Base-by-base conservation (phyloP, 1,140 invertebrate genomes). In the Drosophila chauvacae region DNA sequence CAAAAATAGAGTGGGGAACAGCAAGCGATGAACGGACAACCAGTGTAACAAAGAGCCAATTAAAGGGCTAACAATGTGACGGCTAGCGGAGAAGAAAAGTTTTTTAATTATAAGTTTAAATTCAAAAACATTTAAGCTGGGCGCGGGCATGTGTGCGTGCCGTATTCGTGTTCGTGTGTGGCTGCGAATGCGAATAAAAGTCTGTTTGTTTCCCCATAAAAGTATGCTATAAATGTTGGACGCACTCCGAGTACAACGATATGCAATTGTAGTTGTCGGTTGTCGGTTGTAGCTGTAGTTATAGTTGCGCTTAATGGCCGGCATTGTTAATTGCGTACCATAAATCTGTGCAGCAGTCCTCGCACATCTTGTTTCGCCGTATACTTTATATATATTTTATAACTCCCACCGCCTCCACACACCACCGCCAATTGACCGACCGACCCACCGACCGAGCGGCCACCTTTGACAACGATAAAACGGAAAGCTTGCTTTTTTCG, bases 31-130 rank as follows among this genome's bases (percentile, higher is more conserved):
- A 65, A 55, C 51, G 41, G 57, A 79, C 71, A 87, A 87, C 77
- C 66, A 73, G 63, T 76, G 81, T 88, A 90, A 88, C 84, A 88
- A 81, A 90, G 81, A 75, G 84, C 84, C 84, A 88, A 88, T 88
- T 88, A 88, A 90, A 90, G 79, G 84, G 81, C 81, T 84, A 88
- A 88, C 85, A 90, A 77, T 90, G 81, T 88, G 53, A 53, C 53
- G 37, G 41, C 44, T 44, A 41, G 50, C 37, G 42, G 60, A 51
- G 35, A 58, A 66, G 70, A 71, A 87, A 88, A 88, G 84, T 88
- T 88, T 88, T 87, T 88, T 88, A 88, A 88, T 88, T 88, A 88
- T 88, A 88, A 88, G 85, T 88, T 88, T 88, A 88, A 88, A 88
- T 90, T 88, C 84, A 84, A 88, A 88, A 88, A 90, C 85, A 90